Conservation (phyloP, 2,797 vertebrate species). For the Kryptopterus vitreolus region DNA sequence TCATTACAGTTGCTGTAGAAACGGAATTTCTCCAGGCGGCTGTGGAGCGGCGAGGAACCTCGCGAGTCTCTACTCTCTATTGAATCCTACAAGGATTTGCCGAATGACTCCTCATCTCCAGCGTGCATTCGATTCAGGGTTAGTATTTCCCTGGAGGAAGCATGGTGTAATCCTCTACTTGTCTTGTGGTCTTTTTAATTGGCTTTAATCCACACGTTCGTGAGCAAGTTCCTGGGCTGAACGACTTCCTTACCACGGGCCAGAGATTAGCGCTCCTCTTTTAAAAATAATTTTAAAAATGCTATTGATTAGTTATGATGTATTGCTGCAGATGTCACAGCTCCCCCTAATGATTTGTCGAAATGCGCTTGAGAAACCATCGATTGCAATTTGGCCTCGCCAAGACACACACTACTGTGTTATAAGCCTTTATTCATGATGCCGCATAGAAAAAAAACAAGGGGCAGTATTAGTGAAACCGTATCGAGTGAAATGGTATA, state of each 20-base stretch:
- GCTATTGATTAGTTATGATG: not conserved
- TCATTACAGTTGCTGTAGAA: conserved; percentile 11
- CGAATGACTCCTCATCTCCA: not conserved
- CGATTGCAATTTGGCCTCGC: not conserved
- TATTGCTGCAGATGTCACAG: conserved; percentile 17
- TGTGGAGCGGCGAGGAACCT: not conserved
- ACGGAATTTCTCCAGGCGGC: not conserved
- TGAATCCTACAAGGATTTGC: not conserved
- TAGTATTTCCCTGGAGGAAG: conserved; percentile 2
- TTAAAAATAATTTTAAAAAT: not conserved
- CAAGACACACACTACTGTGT: not conserved
- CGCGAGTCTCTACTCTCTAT: not conserved
- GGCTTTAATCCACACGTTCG: not conserved
- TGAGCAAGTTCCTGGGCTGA: conserved; percentile 17
- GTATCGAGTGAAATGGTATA: not conserved
- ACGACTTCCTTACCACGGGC: not conserved
- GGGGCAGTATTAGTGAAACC: not conserved
- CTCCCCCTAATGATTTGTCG: not conserved
- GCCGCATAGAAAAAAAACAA: not conserved
- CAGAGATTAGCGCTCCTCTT: not conserved
- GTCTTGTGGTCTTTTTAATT: conserved; percentile 23
- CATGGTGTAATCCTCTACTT: conserved; percentile 8
- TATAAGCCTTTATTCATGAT: not conserved
- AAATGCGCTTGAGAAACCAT: not conserved
- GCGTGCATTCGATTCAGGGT: not conserved